These are phyloP conservation scores for Haliclona indistincta DNA, from an alignment of 37 sponge, comb jelly and placozoan genomes.

Conservation along the genomic window DNA sequence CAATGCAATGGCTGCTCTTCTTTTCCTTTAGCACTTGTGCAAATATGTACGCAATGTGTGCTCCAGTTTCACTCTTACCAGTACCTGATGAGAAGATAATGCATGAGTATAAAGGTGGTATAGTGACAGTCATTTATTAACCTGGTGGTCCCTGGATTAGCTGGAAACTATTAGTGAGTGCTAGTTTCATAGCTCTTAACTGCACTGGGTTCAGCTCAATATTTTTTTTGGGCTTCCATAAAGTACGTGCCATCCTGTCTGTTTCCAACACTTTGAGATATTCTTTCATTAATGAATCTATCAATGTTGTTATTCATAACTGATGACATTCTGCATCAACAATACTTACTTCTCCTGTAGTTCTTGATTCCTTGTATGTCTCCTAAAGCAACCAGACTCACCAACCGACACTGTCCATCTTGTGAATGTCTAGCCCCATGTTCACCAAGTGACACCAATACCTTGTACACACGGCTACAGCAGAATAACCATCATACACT, in stretches of 20 bases:
- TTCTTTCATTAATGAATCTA: no score
- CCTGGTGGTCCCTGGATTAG: conserved; percentile 87
- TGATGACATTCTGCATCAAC: no score
- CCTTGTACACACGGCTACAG: no score
- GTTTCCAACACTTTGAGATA: neutral
- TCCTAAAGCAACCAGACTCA: no score
- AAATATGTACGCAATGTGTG: no score
- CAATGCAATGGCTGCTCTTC: conserved; percentile 76
- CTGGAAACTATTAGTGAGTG: conserved; percentile 28
- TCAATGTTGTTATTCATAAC: no score
- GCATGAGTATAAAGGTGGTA: neutral
- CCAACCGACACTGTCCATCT: no score
- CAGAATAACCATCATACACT: no score
- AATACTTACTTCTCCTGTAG: no score
- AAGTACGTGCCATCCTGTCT: conserved; percentile 12
- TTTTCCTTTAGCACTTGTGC: conserved; percentile 24
- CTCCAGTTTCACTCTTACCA: conserved; percentile 78
- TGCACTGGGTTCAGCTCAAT: conserved; percentile 41
- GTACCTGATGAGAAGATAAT: conserved; percentile 46
- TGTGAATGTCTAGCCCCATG: no score
- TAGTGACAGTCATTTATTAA: neutral
- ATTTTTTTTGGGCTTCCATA: conserved; percentile 6
- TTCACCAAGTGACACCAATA: no score
- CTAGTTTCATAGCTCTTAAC: conserved; percentile 17
- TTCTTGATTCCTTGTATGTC: no score